Evolutionary conservation across 2,888 invertebrate genomes (phyloP), one percentile per base, ranked within the genome.

Genomic region (Macropis europaea): DNA sequence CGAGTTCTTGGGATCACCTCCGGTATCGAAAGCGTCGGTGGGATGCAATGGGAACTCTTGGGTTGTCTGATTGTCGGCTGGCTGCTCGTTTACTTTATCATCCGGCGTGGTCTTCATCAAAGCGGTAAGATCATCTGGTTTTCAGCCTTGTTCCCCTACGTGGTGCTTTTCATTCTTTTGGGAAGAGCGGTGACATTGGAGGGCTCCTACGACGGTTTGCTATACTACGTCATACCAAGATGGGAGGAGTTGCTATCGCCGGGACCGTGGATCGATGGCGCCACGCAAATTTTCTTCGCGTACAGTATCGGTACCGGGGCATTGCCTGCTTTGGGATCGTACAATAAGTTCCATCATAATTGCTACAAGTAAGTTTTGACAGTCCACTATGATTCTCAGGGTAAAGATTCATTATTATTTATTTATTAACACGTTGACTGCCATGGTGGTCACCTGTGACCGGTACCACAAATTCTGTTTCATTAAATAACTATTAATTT

Each of bases 41-140:
- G 91, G 2, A 90, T 95, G 79, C 93, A 94, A 84, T 95, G 94
- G 94, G 92, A 94, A 82, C 90, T 95, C 28, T 91, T 93, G 28
- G 91, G 92, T 3, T 93, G 94, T 84, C 90, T 95, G 15, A 88
- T 92, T 2, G 89, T 93, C 7, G 94, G 94, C 63, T 95, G 95
- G 92, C 81, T 94, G 15, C 91, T 94, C 59, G 93, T 95, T 79
- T 95, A 95, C 89, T 91, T 93, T 80, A 94, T 94, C 81, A 91
- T 95, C 76, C 93, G 94, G 90, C 94, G 94, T 85, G 95, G 95
- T 43, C 92, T 95, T 54, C 93, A 94, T 82, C 94, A 94, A 87
- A 95, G 94, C 79, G 95, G 95, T 86, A 95, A 95, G 92, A 94
- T 94, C 84, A 94, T 95, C 79, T 95, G 95, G 94, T 95, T 95